These are phyloP conservation scores for Dendropsophus ebraccatus DNA, from an alignment of 2,113 vertebrate genomes.

Conservation along the genomic window DNA sequence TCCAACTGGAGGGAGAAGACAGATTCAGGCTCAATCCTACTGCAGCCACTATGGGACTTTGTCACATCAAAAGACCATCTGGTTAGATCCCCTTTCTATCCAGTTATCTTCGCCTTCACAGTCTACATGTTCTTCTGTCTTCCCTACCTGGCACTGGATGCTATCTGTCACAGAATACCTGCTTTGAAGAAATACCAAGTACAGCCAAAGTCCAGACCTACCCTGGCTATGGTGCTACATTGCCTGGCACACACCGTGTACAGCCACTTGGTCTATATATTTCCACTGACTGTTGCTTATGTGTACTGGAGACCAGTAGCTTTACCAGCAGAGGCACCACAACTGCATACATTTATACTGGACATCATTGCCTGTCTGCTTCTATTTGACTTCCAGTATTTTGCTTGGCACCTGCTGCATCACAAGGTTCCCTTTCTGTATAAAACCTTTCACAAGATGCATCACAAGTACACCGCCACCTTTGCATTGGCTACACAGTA, in stretches of 20 bases:
- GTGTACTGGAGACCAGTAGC: constrained; percentile 76
- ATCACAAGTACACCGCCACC: constrained; percentile 84
- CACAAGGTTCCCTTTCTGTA: constrained; percentile 92
- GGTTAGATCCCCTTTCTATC: constrained; percentile 82
- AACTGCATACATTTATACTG: constrained; percentile 69
- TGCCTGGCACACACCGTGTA: constrained; percentile 78
- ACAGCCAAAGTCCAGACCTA: constrained; percentile 75
- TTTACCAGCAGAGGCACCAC: constrained; percentile 73
- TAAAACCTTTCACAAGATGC: constrained; percentile 88
- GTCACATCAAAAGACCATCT: constrained; percentile 65
- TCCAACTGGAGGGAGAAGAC: background rate
- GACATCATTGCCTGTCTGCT: constrained; percentile 82
- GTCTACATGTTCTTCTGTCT: constrained; percentile 83
- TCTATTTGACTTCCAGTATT: constrained; percentile 90
- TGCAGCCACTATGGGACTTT: constrained; percentile 82
- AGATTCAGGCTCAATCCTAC: constrained; percentile 55
- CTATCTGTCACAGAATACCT: constrained; percentile 70
- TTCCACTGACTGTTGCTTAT: constrained; percentile 78
- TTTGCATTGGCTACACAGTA: constrained; percentile 87
- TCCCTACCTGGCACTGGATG: constrained; percentile 83
- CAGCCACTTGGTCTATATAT: constrained; percentile 82
- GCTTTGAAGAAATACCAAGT: constrained; percentile 82
- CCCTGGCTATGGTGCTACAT: constrained; percentile 70
- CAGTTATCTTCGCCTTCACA: constrained; percentile 79
- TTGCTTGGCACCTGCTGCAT: constrained; percentile 89